These are phyloP conservation scores for Campoplex nolae DNA, from an alignment of 2,888 invertebrate genomes.

Conservation along the genomic window DNA sequence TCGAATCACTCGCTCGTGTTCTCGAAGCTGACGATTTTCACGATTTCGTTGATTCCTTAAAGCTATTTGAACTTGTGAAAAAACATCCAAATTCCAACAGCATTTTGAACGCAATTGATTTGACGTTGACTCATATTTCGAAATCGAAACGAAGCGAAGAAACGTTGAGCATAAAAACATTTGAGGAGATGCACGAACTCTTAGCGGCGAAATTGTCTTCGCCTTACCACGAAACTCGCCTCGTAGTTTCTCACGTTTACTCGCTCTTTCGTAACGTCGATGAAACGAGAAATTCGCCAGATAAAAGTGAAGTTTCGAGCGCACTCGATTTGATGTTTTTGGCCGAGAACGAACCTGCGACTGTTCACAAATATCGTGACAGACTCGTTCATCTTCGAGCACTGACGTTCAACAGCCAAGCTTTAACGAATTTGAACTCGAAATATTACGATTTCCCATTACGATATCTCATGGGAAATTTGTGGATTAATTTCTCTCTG, in stretches of 20 bases:
- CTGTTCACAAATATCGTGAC: constrained; percentile 92
- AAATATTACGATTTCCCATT: constrained; percentile 89
- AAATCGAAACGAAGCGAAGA: constrained; percentile 69
- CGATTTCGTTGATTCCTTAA: constrained; percentile 80
- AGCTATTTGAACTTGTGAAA: constrained; percentile 68
- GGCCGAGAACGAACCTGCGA: constrained; percentile 90
- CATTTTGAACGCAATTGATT: constrained; percentile 77
- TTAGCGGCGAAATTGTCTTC: constrained; percentile 77
- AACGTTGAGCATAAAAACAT: constrained; percentile 75
- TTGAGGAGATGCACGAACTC: constrained; percentile 74
- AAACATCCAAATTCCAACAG: constrained; percentile 74
- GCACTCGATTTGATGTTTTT: constrained; percentile 83
- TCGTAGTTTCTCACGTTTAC: constrained; percentile 91
- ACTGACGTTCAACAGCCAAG: constrained; percentile 86
- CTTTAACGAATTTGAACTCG: constrained; percentile 85
- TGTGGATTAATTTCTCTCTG: constrained; percentile 95
- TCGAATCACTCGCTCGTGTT: constrained; percentile 88
- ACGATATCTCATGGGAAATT: constrained; percentile 92
- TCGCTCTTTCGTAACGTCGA: constrained; percentile 88
- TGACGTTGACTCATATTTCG: constrained; percentile 74
- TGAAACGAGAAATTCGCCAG: constrained; percentile 84
- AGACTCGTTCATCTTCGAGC: constrained; percentile 91
- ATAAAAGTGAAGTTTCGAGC: constrained; percentile 76
- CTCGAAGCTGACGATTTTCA: constrained; percentile 85
- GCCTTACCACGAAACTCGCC: constrained; percentile 86